These are phyloP conservation scores for Choristoneura rosaceana DNA, from an alignment of 2,888 invertebrate species.

Conservation along the genomic window DNA sequence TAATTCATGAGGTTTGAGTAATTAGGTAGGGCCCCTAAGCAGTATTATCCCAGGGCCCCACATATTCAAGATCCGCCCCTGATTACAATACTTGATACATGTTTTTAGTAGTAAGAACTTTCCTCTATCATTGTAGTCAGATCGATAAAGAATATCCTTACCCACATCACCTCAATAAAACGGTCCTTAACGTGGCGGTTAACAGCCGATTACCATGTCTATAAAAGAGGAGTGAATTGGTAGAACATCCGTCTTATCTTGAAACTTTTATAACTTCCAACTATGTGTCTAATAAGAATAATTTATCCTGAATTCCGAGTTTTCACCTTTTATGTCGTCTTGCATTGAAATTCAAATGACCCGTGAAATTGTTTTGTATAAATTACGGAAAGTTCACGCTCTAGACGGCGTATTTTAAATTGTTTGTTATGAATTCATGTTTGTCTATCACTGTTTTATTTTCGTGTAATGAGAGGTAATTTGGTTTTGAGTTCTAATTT, in stretches of 20 bases:
- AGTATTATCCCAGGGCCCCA: too few species aligned
- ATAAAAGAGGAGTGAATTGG: conserved; percentile 27
- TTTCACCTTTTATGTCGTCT: conserved; percentile 46
- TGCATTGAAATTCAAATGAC: conserved; percentile 52
- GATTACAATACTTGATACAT: neutral
- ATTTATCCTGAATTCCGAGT: conserved; percentile 50
- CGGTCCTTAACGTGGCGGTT: neutral
- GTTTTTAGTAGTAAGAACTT: neutral
- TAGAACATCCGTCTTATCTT: conserved; percentile 44
- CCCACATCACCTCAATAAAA: conserved; percentile 3
- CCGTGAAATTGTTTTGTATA: conserved; percentile 33
- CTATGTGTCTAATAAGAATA: conserved; percentile 53
- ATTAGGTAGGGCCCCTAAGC: too few species aligned
- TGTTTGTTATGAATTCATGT: conserved; percentile 11
- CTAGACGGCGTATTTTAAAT: neutral
- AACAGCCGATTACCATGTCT: conserved; percentile 24
- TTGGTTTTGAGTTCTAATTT: neutral
- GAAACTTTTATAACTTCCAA: conserved; percentile 45
- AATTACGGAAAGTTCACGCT: neutral
- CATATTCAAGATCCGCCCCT: too few species aligned
- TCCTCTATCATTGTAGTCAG: neutral
- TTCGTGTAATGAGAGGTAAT: neutral
- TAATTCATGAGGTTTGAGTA: too few species aligned
- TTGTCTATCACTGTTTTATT: neutral
- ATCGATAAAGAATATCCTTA: neutral